phyloP scores from a whole-genome alignment of 2,888 invertebrate species.

The Metalampra italica region DNA sequence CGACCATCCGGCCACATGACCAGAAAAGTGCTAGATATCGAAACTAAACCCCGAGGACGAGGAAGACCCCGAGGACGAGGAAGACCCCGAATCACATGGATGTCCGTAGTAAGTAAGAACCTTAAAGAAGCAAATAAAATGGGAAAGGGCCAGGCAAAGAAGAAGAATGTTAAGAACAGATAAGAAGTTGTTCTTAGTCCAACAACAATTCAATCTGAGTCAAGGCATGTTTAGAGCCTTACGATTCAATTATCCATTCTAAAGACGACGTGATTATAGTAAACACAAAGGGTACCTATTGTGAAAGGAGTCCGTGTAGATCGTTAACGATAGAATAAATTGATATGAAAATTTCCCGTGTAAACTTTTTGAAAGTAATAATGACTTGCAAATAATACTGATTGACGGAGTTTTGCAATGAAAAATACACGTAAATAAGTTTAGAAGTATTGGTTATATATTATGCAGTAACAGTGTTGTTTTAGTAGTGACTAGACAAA shows the following conservation, averaged over 20 bases:
- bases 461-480: too few relatives aligned
- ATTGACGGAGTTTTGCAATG: neutral
- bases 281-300: neutral
- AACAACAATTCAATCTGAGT: slow-evolving; percentile 3
- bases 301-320: neutral
- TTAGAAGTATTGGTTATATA: too few relatives aligned
- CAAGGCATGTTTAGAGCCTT: neutral
- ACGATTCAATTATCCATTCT: neutral
- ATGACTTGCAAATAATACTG: neutral
- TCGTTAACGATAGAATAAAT: neutral
- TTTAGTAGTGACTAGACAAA: too few relatives aligned
- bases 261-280: neutral
- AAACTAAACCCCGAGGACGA: too few relatives aligned
- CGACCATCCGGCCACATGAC: too few relatives aligned
- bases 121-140: too few relatives aligned
- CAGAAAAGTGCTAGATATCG: too few relatives aligned
- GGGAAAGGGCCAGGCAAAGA: too few relatives aligned
- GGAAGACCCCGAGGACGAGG: too few relatives aligned
- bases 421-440: neutral
- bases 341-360: neutral
- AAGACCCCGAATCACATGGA: too few relatives aligned
- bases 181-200: neutral
- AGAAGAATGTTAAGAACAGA: neutral
- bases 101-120: too few relatives aligned
- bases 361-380: neutral